Evolutionary conservation across 2,113 vertebrate species (phyloP), one percentile per base, ranked within the genome.

Genomic region (Hipposideros armiger): DNA sequence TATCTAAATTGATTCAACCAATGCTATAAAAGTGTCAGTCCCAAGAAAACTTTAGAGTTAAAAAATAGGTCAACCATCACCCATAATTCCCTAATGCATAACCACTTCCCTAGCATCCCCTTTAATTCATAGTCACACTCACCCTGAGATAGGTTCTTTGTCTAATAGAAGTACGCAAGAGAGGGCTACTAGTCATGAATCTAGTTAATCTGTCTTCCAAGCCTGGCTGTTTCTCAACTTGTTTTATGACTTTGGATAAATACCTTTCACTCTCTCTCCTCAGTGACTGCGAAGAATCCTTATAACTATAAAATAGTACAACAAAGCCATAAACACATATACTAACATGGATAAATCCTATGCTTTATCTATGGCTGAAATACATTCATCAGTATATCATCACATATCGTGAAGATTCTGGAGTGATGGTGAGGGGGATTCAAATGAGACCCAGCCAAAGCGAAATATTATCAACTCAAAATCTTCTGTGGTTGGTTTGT

Each of bases 1-100:
- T 56, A 56, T 42, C n/a, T 95, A 54, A 95, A 90, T 74, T 92
- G 76, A 94, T 72, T 95, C 30, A 81, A 42, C 20, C 9, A 74
- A 81, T 77, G 60, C 52, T 72, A 14, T 90, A 30, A 66, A 95
- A 87, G 11, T 60, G n/a, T 77, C 28, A 42, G 6, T 69, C 9
- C 20, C 56, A 67, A 86, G 60, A 93, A 78, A 72, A 73, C 30
- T 81, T 95, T 16, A 62, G n/a, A 54, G 28, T 81, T 87, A 90
- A 93, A 74, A 69, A 17, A 86, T 50, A 45, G 5, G 19, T 40
- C 6, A 54, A 9, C 17, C 11, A 4, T 54, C 7, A 62, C 32
- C 19, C 16, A 10, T 54, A 70, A 72, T 84, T 92, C 40, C 40
- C 28, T 70, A 42, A 72, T n/a, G 19, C 3, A 56, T 88, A 86